phyloP scores from a whole-genome alignment of 2,888 invertebrate species.

The Abscondita cerata region DNA sequence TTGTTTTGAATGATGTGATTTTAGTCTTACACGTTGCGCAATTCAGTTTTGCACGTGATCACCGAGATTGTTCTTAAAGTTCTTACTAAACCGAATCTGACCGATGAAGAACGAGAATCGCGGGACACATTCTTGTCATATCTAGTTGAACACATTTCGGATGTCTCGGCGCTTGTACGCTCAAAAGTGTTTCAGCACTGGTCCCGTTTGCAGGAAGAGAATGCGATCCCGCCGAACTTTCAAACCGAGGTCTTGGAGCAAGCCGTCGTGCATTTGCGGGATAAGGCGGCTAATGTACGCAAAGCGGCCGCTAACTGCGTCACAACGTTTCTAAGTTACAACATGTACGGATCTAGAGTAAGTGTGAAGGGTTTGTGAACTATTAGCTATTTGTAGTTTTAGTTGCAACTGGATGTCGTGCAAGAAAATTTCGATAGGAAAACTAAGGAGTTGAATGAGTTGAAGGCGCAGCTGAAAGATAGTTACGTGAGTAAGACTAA shows the following conservation, averaged over 20 bases:
- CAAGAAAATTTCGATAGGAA: conserved; percentile 67
- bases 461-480: conserved; percentile 66
- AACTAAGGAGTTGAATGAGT: conserved; percentile 46
- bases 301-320: conserved; percentile 83
- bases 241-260: conserved; percentile 73
- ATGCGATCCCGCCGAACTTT: conserved; percentile 77
- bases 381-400: conserved; percentile 43
- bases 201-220: conserved; percentile 78
- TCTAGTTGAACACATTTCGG: conserved; percentile 83
- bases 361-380: too few relatives aligned
- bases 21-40: conserved; percentile 74
- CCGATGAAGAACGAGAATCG: conserved; percentile 67
- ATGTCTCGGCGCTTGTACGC: conserved; percentile 84
- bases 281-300: conserved; percentile 84
- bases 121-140: conserved; percentile 83
- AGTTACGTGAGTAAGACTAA: conserved; percentile 60
- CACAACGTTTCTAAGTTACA: conserved; percentile 80
- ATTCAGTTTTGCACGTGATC: conserved; percentile 83
- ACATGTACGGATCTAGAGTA: conserved; percentile 84
- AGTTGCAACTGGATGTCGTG: conserved; percentile 57
- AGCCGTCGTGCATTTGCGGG: conserved; percentile 75
- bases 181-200: conserved; percentile 86
- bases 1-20: conserved; percentile 22
- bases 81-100: conserved; percentile 75
- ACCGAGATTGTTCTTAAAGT: conserved; percentile 77